These are phyloP conservation scores for Leptopilina boulardi DNA, from an alignment of 1,140 invertebrate species.

Conservation along the genomic window DNA sequence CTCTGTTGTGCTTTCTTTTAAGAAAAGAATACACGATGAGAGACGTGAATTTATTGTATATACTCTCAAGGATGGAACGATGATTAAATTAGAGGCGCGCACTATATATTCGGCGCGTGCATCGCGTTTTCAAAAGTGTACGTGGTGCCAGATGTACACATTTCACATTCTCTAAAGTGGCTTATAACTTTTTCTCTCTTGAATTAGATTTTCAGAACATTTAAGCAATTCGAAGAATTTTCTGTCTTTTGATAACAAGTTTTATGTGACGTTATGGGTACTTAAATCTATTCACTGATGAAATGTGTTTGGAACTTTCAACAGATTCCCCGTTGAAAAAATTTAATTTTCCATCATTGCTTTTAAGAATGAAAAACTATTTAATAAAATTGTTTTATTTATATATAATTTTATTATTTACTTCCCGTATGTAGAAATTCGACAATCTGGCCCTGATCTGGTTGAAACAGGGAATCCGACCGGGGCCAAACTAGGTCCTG, in stretches of 20 bases:
- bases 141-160: slow-evolving; percentile 21
- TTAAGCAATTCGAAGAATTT: neutral
- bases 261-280: no score
- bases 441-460: no score
- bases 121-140: neutral
- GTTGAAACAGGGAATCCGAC: no score
- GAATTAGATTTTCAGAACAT: neutral
- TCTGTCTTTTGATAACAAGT: neutral
- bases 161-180: neutral
- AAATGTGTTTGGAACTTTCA: no score
- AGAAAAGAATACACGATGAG: neutral
- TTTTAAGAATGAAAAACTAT: no score
- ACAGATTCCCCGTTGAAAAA: no score
- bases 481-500: no score
- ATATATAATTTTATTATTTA: no score
- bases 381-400: no score
- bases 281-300: no score
- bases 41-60: slow-evolving; percentile 17
- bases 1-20: slow-evolving; percentile 23
- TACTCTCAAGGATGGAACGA: neutral
- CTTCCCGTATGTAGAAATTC: no score
- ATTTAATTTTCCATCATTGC: no score
- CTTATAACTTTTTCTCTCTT: neutral
- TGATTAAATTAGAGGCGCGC: neutral
- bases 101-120: neutral